phyloP scores from a whole-genome alignment of 2,113 vertebrate species.

The Microtus ochrogaster region DNA sequence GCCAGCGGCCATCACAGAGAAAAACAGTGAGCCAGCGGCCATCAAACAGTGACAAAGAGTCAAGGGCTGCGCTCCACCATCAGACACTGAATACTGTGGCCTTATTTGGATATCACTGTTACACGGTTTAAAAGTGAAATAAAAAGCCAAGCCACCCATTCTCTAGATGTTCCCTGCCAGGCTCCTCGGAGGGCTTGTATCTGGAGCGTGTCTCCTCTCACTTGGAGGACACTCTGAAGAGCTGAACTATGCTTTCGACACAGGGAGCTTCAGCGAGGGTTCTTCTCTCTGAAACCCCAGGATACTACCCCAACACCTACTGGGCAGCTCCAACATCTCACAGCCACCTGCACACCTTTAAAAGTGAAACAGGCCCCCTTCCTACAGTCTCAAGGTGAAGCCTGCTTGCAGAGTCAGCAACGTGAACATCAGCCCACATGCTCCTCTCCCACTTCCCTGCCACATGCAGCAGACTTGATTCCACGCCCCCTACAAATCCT shows the following conservation, averaged over 20 bases:
- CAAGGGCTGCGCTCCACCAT: background rate
- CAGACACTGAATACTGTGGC: background rate
- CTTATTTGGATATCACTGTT: background rate
- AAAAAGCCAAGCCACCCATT: background rate
- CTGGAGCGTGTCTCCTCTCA: background rate
- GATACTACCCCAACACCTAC: background rate
- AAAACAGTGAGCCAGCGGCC: background rate
- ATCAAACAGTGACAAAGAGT: background rate
- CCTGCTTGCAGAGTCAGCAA: background rate
- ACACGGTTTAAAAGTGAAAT: background rate
- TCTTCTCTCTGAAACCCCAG: background rate
- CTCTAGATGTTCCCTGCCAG: background rate
- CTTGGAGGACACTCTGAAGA: background rate
- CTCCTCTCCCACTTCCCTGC: background rate
- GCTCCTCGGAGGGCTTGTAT: background rate
- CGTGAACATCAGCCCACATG: background rate
- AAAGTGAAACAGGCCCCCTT: background rate
- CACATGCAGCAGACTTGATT: background rate
- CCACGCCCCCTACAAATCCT: background rate
- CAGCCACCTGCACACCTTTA: background rate
- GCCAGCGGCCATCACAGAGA: background rate
- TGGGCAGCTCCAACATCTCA: background rate
- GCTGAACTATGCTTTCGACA: background rate
- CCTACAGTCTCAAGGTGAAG: background rate
- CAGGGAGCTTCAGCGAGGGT: background rate